phyloP scores from a whole-genome alignment of 2,797 vertebrate species.

The Erpetoichthys calabaricus region DNA sequence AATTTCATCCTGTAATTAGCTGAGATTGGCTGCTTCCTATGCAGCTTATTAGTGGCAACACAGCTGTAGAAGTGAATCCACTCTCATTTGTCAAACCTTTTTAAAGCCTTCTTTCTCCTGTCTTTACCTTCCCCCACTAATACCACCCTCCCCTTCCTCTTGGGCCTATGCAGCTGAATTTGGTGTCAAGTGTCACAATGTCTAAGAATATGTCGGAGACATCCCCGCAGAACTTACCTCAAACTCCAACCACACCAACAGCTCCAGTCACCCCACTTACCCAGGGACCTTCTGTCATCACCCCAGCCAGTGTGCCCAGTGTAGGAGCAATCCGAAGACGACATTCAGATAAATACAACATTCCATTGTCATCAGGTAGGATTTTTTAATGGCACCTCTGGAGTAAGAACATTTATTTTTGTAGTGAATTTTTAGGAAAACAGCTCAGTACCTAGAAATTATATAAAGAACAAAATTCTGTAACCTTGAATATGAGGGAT shows the following conservation, averaged over 20 bases:
- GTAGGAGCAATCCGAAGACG: conserved; percentile 96
- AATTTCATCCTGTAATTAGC: conserved; percentile 98
- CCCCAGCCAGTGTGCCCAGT: conserved; percentile 86
- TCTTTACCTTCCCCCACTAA: conserved; percentile 28
- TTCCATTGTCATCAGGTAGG: conserved; percentile 93
- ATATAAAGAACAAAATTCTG: no score
- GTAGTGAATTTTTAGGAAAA: conserved; percentile 31
- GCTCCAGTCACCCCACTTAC: conserved; percentile 93
- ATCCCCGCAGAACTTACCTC: conserved; percentile 95
- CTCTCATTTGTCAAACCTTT: conserved; percentile 70
- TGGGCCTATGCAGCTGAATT: conserved; percentile 72
- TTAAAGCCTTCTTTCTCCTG: conserved; percentile 41
- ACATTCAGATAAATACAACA: conserved; percentile 97
- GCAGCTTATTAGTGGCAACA: conserved; percentile 89
- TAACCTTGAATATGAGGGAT: no score
- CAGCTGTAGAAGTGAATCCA: conserved; percentile 82
- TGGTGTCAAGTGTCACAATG: conserved; percentile 98
- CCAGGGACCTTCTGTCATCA: conserved; percentile 91
- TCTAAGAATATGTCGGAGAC: conserved; percentile 93
- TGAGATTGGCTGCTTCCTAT: conserved; percentile 89
- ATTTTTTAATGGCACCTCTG: conserved; percentile 1
- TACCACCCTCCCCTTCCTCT: conserved; percentile 29
- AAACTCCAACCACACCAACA: conserved; percentile 94
- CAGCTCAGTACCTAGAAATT: no score
- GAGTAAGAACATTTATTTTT: conserved; percentile 47